Percentiles rank a stretch among this genome's conserved stretches.
phyloP scores from a whole-genome alignment of 2,113 vertebrate species.

The Phasianus colchicus region DNA sequence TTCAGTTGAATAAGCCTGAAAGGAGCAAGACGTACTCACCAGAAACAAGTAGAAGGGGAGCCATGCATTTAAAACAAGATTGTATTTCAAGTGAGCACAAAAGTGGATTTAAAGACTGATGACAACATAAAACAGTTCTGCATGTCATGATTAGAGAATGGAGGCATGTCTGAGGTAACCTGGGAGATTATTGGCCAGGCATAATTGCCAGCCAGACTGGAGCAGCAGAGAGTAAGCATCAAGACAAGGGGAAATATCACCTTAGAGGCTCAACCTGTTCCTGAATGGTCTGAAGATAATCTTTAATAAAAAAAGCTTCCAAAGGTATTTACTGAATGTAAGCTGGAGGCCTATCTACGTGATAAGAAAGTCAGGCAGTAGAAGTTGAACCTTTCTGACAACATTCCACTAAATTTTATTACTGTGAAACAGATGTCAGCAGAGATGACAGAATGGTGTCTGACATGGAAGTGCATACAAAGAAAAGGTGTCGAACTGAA shows the following conservation, averaged over 20 bases:
- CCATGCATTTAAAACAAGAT: not conserved
- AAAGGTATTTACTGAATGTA: not conserved
- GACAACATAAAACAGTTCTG: not conserved
- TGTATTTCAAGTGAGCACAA: not conserved
- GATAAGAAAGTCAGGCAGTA: not conserved
- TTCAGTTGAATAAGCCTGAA: not conserved
- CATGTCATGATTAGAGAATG: not conserved
- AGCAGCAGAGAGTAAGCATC: not conserved
- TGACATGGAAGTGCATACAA: too few species aligned
- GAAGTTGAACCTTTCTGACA: too few species aligned
- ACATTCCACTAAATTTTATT: too few species aligned
- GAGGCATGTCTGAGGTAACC: not conserved
- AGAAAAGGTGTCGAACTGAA: too few species aligned
- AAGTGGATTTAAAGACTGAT: not conserved
- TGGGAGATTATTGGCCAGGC: not conserved
- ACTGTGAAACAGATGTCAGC: too few species aligned
- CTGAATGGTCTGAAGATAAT: conserved; percentile 35
- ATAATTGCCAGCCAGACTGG: not conserved
- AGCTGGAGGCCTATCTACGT: not conserved
- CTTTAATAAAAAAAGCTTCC: not conserved
- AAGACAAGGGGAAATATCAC: not conserved
- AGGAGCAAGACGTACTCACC: not conserved
- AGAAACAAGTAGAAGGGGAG: not conserved
- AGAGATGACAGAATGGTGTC: too few species aligned
- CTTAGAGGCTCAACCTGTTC: not conserved